Base-by-base conservation (phyloP, 1,140 invertebrate species). In the Chlorops oryzae region DNA sequence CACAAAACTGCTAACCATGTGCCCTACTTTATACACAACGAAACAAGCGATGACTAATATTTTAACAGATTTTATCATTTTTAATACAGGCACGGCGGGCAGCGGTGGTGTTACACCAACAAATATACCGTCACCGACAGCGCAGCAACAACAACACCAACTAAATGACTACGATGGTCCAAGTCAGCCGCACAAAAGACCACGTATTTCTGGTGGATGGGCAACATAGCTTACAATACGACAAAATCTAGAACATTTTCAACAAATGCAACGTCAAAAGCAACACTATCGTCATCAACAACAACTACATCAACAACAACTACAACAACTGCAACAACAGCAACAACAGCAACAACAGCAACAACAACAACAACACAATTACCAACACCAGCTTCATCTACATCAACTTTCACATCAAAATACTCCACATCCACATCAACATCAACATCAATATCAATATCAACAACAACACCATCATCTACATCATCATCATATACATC, bases 201-300 rank as follows among this genome's bases (percentile, higher is more conserved):
- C 86, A 53, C 81, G 88, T 67, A 83, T 90, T 67, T 81, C 81
- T 23, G 89, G 91, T 64, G 83, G 84, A 55, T 92, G 89, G 88
- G 80, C 86, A 65, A 88, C 88, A 81, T 91, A 88, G 80, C 79
- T 76, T 56, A 54, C 63, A 59, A 64, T 58, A 56, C 48, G 56
- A 56, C 61, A 57, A 64, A 58, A 57, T 53, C 50, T 47, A 42
- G 38, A 54, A 51, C 46, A 39, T 34, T 45, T 52, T 28, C 52
- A 60, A 48, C 51, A 52, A 52, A 56, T 52, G 44, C 50, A 58
- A n/a, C 44, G 12, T 21, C 24, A 47, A 10, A 32, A 32, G 23
- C 13, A 48, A 25, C 23, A 43, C 17, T 28, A 46, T 46, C 32
- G 12, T 39, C 45, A 47, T 5, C 47, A 53, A n/a, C 47, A 66